phyloP scores from a whole-genome alignment of 2,797 vertebrate species.

The Oceanodroma leucorhoa region DNA sequence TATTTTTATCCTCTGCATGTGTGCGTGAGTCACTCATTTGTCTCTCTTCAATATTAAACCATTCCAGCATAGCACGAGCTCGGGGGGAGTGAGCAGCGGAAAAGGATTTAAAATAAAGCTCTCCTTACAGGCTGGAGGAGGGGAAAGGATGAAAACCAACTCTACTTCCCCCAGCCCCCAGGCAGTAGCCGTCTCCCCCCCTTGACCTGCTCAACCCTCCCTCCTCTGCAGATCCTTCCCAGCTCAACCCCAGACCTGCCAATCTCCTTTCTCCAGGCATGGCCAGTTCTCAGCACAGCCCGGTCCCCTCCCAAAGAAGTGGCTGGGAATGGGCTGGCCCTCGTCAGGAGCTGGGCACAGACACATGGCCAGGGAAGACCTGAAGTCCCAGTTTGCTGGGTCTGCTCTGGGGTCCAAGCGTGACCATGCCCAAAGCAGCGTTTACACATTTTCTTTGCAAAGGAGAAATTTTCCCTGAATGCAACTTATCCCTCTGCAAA shows the following conservation, averaged over 20 bases:
- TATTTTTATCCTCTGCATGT: slow-evolving; percentile 48
- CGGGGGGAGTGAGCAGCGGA: background rate
- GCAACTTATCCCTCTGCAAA: background rate
- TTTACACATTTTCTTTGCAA: background rate
- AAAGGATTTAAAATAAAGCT: slow-evolving; percentile 23
- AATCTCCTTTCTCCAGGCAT: background rate
- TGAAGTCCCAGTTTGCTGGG: background rate
- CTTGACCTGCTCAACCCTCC: background rate
- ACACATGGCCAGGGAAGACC: background rate
- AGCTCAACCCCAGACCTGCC: background rate
- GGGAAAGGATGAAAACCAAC: background rate
- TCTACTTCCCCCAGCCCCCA: background rate
- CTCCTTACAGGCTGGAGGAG: background rate
- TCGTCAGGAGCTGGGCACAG: background rate
- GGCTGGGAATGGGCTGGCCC: background rate
- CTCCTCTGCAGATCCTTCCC: background rate
- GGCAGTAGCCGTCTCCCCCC: background rate
- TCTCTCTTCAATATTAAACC: slow-evolving; percentile 37
- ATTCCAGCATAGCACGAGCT: background rate
- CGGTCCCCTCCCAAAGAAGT: fast-evolving
- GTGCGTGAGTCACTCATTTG: slow-evolving; percentile 53
- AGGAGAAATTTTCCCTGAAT: background rate
- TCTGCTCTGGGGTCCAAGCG: background rate
- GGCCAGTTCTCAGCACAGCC: background rate
- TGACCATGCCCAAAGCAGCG: background rate